Evolutionary conservation across 2,888 invertebrate species (phyloP).

Genomic region (Diaphora mendica): DNA sequence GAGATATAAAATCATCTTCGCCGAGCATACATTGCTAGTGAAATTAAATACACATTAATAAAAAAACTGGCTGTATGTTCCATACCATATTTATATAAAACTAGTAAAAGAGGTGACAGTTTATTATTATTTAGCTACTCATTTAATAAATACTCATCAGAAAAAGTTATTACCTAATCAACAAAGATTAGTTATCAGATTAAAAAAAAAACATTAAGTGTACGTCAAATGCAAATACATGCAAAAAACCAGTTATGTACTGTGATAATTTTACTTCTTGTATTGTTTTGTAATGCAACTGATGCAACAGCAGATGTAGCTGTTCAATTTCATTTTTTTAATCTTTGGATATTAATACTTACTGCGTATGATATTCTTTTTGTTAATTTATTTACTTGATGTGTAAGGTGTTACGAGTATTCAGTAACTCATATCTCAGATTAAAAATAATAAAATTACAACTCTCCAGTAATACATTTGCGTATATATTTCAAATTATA

Average conservation of each 20-base stretch:
- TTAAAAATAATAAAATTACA: slow-evolving; percentile 7
- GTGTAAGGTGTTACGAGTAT: neutral
- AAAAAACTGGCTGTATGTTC: neutral
- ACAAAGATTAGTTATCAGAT: neutral
- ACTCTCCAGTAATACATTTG: slow-evolving; percentile 20
- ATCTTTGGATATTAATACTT: neutral
- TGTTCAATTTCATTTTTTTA: neutral
- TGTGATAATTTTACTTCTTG: neutral
- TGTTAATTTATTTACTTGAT: neutral
- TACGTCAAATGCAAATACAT: neutral
- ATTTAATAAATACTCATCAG: neutral
- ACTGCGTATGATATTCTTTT: neutral
- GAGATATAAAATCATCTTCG: neutral
- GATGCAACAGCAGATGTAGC: neutral
- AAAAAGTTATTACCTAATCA: neutral
- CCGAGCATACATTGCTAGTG: neutral
- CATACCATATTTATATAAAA: neutral
- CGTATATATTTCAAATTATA: slow-evolving; percentile 29
- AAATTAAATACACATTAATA: neutral
- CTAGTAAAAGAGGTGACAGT: neutral
- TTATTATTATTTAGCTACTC: neutral
- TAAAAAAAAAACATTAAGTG: neutral
- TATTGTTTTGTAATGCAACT: neutral
- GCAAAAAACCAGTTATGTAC: neutral
- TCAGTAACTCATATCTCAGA: slow-evolving; percentile 1